Conservation (phyloP, 1,140 invertebrate genomes). For the Charaxes varanes region DNA sequence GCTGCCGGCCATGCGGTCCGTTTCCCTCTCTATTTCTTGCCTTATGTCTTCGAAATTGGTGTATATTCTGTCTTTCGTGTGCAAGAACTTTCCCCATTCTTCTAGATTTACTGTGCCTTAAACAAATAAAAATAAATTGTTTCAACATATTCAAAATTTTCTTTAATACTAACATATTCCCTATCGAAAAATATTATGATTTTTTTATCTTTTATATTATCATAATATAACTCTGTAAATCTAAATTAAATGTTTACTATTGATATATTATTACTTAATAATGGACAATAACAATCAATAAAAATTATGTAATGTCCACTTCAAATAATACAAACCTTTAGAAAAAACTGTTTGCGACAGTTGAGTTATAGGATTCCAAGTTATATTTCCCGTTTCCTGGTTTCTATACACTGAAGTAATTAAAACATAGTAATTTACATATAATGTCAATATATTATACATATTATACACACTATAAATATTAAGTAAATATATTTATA, state of each 20-base stretch:
- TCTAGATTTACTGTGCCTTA: conserved; percentile 88
- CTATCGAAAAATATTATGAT: no score
- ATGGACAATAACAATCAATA: conserved; percentile 7
- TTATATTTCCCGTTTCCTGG: conserved; percentile 31
- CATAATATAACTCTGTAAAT: no score
- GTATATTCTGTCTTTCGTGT: conserved; percentile 92
- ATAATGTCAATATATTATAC: no score
- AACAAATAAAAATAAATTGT: conserved; percentile 37
- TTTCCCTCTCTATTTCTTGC: conserved; percentile 94
- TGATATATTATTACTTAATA: no score
- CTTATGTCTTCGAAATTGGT: conserved; percentile 95
- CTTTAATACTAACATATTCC: no score
- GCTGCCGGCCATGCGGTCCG: conserved; percentile 92
- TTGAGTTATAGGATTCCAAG: conserved; percentile 52
- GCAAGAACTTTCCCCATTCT: conserved; percentile 98
- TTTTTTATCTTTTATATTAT: no score
- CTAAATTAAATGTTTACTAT: no score
- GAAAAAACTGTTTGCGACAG: conserved; percentile 45
- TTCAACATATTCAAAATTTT: no score
- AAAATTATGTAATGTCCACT: conserved; percentile 17
- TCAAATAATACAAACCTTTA: conserved; percentile 39
- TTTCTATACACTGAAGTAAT: conserved; percentile 39
- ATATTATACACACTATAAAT: no score
- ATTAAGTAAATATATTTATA: no score
- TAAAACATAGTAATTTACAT: no score